Base-by-base conservation (phyloP, 2,113 vertebrate genomes). In the Bos javanicus region DNA sequence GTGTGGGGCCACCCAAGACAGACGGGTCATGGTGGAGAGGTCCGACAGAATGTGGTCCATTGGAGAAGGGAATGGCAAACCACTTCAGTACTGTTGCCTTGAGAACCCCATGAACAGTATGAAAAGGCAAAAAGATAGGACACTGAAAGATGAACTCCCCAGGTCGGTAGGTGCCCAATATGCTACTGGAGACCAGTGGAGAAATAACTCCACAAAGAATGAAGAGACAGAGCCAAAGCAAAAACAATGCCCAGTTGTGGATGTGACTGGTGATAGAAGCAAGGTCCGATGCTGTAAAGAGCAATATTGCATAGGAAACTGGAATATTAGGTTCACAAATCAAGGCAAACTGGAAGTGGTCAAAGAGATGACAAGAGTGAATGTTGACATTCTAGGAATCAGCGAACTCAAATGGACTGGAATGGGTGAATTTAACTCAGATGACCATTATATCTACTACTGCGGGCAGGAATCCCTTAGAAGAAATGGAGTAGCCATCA, bases 21-120 rank as follows among this genome's bases (percentile, higher is more conserved):
- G 64, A 0, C 0, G 1, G 33, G 33, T 67, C 17, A 21, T 10
- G 33, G 8, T 36, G 33, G 33, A 67, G 62, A 67, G 3, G 0
- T 19, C 62, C 19, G 62, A n/a, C 62, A 67, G 30, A n/a, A 67
- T n/a, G 62, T n/a, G 62, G 33, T 19, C 33, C 62, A 67, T 16
- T 67, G 62, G 2, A n/a, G 62, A 64, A 67, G 33, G 62, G 33
- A n/a, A n/a, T 67, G 33, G 3, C 62, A 67, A 67, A n/a, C 62
- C 33, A 67, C 62, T 67, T 33, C 33, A n/a, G 33, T 64, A n/a
- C n/a, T n/a, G 33, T 19, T 67, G 62, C 62, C 33, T 67, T n/a
- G 62, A n/a, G 62, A 67, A n/a, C 62, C 33, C 62, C 62, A 64
- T 64, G 30, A 64, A 64, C 62, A 64, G 15, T 64, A 64, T 64